Evolutionary conservation across 2,113 vertebrate species (phyloP).

Genomic region (Lutjanus erythropterus): DNA sequence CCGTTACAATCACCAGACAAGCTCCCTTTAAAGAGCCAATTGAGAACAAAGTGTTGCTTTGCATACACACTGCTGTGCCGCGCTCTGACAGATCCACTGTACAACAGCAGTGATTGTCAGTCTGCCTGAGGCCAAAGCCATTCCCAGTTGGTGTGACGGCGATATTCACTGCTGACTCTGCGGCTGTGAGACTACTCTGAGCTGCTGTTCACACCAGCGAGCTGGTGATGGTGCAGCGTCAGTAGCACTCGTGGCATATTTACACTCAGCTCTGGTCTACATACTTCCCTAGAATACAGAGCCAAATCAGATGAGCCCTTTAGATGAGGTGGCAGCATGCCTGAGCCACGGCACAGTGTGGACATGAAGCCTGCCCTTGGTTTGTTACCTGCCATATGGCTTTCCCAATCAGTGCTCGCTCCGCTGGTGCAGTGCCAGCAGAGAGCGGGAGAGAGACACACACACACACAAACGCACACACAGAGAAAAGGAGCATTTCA

Average conservation of each 20-base stretch:
- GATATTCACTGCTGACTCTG: slow-evolving; percentile 41
- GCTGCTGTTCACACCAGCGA: slow-evolving; percentile 18
- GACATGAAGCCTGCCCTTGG: slow-evolving; percentile 66
- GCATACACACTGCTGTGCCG: not conserved
- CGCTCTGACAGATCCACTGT: not conserved
- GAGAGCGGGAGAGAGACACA: not conserved
- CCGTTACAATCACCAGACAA: slow-evolving; percentile 20
- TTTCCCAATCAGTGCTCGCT: slow-evolving; percentile 67
- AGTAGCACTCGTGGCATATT: slow-evolving; percentile 35
- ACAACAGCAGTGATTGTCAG: slow-evolving; percentile 30
- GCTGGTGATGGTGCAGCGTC: slow-evolving; percentile 39
- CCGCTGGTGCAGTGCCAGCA: slow-evolving; percentile 63
- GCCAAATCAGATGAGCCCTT: slow-evolving; percentile 63
- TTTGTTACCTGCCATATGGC: slow-evolving; percentile 80
- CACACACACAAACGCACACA: not conserved
- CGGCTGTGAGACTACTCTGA: slow-evolving; percentile 32
- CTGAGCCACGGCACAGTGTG: slow-evolving; percentile 54
- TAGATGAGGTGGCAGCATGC: slow-evolving; percentile 66
- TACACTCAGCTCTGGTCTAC: slow-evolving; percentile 42
- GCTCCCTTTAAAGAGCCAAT: not conserved
- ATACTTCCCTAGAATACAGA: slow-evolving; percentile 24
- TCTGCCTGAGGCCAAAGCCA: slow-evolving; percentile 23
- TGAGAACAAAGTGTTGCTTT: slow-evolving; percentile 25
- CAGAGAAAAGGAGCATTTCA: slow-evolving; percentile 27
- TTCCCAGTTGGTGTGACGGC: slow-evolving; percentile 43